A percentile compares a stretch with the other conserved stretches of the same genome.
Conservation (phyloP, 2,797 vertebrate genomes). For the Hafferia zeledoni region DNA sequence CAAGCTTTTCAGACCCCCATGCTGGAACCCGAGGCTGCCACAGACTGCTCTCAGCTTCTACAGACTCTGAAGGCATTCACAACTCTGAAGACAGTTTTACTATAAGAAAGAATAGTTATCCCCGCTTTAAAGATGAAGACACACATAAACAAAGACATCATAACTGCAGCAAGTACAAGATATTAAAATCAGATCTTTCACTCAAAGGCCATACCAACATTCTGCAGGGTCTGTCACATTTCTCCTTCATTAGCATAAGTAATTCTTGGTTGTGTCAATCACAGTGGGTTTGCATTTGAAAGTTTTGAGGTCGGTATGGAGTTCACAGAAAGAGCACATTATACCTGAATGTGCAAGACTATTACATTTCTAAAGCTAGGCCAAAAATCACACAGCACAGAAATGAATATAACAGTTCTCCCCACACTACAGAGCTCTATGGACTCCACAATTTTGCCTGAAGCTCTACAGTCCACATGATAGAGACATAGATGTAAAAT, state of each 20-base stretch:
- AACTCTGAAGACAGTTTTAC: neutral
- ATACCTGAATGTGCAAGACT: neutral
- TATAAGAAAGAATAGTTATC: neutral
- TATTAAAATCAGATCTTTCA: neutral
- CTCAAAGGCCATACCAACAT: rapidly evolving
- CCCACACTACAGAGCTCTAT: rapidly evolving
- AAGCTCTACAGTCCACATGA: neutral
- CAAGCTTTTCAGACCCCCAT: neutral
- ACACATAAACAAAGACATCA: neutral
- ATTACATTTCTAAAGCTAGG: neutral
- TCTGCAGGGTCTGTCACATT: neutral
- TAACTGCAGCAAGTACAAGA: neutral
- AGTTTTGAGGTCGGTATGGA: rapidly evolving
- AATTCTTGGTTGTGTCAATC: neutral
- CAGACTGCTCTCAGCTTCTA: neutral
- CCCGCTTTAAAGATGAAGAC: neutral
- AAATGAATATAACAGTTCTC: neutral
- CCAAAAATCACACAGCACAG: neutral
- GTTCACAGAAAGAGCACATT: neutral
- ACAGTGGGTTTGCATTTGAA: neutral
- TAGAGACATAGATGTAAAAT: neutral
- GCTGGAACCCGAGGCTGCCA: neutral
- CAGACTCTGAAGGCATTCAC: too few species aligned
- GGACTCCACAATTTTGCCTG: neutral
- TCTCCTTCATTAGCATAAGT: neutral